These are phyloP conservation scores for Eugnorisma glareosa DNA, from an alignment of 2,888 invertebrate species.

Conservation along the genomic window DNA sequence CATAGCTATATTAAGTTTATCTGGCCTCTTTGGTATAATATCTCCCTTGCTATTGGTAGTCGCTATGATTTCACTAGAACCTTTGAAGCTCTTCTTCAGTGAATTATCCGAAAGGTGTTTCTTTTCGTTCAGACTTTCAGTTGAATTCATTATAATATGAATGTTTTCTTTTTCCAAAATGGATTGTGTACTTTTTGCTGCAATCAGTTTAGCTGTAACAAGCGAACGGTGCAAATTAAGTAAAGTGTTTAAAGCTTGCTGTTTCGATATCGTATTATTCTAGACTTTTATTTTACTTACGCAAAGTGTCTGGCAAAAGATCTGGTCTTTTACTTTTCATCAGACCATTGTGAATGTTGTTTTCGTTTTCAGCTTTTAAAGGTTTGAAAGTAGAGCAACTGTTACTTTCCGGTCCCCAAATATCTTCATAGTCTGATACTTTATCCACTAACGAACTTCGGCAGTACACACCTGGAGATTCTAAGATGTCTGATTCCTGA, in stretches of 20 bases:
- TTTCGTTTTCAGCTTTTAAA: constrained; percentile 83
- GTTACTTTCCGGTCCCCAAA: constrained; percentile 94
- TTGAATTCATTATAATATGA: constrained; percentile 81
- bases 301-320: constrained; percentile 91
- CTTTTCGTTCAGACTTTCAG: constrained; percentile 85
- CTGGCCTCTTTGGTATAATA: constrained; percentile 86
- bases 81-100: constrained; percentile 83
- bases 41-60: constrained; percentile 89
- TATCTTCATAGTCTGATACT: constrained; percentile 98
- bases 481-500: constrained; percentile 95
- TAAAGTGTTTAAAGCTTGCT: neutral
- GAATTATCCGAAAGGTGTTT: constrained; percentile 83
- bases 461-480: constrained; percentile 95
- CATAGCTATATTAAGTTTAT: constrained; percentile 86
- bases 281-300: constrained; percentile 75
- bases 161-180: constrained; percentile 87
- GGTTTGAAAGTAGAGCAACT: constrained; percentile 88
- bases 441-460: constrained; percentile 97
- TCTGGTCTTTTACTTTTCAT: constrained; percentile 91
- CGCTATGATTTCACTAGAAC: constrained; percentile 86
- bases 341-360: constrained; percentile 86
- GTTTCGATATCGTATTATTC: neutral
- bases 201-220: constrained; percentile 84
- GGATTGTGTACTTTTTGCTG: constrained; percentile 87
- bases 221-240: neutral